Percentiles rank a stretch among this genome's conserved stretches.
Evolutionary conservation across 2,797 vertebrate species (phyloP).

Genomic region (Oryzias sinensis): DNA sequence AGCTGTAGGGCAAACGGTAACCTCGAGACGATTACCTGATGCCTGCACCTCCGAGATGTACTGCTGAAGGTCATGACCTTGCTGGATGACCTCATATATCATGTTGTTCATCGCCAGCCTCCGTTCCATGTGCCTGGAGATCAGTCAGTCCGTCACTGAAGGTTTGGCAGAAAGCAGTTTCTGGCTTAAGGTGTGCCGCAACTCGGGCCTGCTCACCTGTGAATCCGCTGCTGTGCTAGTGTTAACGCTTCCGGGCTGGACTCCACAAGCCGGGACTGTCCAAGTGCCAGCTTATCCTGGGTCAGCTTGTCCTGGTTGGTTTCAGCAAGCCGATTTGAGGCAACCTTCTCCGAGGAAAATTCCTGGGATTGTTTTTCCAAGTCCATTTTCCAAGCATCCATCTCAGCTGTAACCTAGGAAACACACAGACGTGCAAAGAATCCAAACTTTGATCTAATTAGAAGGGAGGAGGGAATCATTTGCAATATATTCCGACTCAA

Average conservation of each 20-base stretch:
- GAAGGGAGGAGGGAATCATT: too few relatives aligned
- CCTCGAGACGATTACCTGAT: conserved; percentile 77
- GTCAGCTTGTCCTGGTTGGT: conserved; percentile 85
- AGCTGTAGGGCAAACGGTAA: background rate
- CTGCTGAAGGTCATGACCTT: conserved; percentile 95
- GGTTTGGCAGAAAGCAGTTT: background rate
- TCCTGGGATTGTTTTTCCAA: conserved; percentile 93
- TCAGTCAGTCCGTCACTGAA: conserved; percentile 2
- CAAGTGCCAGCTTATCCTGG: conserved; percentile 87
- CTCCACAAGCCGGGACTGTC: conserved; percentile 81
- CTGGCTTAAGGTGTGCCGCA: background rate
- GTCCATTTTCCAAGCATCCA: conserved; percentile 97
- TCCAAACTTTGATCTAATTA: too few relatives aligned
- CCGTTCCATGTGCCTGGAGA: conserved; percentile 87
- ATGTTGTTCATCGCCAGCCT: conserved; percentile 97
- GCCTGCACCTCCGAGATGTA: conserved; percentile 96
- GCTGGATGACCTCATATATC: conserved; percentile 96
- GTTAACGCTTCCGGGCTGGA: conserved; percentile 87
- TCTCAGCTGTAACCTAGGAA: conserved; percentile 89
- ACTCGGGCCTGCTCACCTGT: conserved; percentile 59
- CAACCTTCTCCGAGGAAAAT: conserved; percentile 89
- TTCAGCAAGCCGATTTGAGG: conserved; percentile 76
- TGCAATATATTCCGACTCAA: background rate
- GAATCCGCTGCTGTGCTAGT: conserved; percentile 92
- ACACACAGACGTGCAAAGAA: background rate